A percentile compares a stretch with the other conserved stretches of the same genome.
Conservation (phyloP, 1,140 invertebrate genomes). For the Procambarus virginalis region DNA sequence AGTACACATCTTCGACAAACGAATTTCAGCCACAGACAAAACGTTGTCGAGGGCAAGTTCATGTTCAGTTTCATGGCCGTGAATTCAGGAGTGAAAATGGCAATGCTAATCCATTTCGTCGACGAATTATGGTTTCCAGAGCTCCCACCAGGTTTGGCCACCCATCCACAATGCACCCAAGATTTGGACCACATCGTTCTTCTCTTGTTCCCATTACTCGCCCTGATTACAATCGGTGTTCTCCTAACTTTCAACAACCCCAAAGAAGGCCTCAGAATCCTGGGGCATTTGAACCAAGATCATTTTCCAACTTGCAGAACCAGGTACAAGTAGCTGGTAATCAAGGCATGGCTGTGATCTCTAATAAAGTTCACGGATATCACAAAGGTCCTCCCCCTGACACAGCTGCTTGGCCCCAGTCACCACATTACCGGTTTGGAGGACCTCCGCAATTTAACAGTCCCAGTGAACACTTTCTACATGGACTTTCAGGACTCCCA, state of each 20-base stretch:
- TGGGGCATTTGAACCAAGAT: background rate
- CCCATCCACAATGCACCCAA: background rate
- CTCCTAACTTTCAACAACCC: background rate
- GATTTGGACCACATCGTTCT: background rate
- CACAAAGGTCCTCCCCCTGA: background rate
- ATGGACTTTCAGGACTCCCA: background rate
- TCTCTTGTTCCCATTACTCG: background rate
- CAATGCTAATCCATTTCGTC: background rate
- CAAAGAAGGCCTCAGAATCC: background rate
- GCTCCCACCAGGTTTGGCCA: background rate
- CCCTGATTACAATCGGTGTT: background rate
- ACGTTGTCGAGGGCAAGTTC: background rate
- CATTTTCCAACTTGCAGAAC: background rate
- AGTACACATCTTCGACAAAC: background rate
- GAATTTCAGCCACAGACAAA: background rate
- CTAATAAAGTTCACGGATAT: background rate
- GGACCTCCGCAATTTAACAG: background rate
- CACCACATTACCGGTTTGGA: background rate
- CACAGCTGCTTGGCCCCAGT: background rate
- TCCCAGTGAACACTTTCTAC: background rate
- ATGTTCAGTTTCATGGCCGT: background rate
- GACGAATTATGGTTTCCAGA: background rate
- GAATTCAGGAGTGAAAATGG: background rate
- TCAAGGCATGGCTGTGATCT: background rate
- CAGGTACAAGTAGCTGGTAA: background rate